Base-by-base conservation (phyloP, 2,797 vertebrate genomes). In the Danio albolineatus region DNA sequence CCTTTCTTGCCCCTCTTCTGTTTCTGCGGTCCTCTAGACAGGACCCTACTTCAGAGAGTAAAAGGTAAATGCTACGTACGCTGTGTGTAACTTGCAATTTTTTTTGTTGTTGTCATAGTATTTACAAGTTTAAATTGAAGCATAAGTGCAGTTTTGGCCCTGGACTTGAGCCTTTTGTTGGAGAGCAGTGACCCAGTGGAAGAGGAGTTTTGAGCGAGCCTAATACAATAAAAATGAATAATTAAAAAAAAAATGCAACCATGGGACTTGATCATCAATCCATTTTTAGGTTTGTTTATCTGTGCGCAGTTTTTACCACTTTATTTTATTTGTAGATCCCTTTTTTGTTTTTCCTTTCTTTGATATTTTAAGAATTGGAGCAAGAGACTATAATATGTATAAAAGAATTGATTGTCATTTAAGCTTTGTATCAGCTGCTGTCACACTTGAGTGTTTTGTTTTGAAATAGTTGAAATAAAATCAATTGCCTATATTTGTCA, bases 41-140 rank as follows among this genome's bases (percentile, higher is more conserved):
- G 89, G 92, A 90, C 91, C 87, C 91, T 92, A 92, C 92, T 93
- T 90, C 84, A 87, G 75, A 85, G 82, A 91, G 91, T 84, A 91
- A 91, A 92, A 91, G 92, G 94, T 94, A 90, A 89, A 94, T 88
- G 88, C 88, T 87, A 89, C 14, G 93, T 94, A 93, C 94, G 91
- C 91, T 94, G 92, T 93, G 94, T 96, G 95, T 95, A 95, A 96
- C 94, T 95, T 95, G 91, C 94, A n/a, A 70, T 91, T 89, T 90
- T 91, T 83, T 13, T 59, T 69, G 60, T 80, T 93, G 93, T 92
- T 91, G 91, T 93, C 92, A 94, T 96, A 95, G 95, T 97, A 95
- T 96, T 96, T 95, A 94, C 90, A 95, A 96, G 96, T 96, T 96
- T 97, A 98, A 95, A 95, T 95, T 94, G 95, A 96, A 96, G 95